Base-by-base conservation (phyloP, 2,797 vertebrate genomes). In the Sebastes hubbsi region DNA sequence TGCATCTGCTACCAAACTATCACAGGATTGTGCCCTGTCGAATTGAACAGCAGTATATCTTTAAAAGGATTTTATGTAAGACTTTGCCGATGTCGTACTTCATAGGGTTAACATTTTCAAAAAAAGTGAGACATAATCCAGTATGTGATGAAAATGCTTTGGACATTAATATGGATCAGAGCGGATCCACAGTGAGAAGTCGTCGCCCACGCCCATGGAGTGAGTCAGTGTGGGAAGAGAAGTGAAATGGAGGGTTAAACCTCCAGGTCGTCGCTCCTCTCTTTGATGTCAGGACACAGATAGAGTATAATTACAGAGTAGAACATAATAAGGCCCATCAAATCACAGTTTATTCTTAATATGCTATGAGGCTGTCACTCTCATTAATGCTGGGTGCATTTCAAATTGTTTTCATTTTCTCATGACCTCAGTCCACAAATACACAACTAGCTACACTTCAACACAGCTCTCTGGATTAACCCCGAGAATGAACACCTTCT, bases 91-190 rank as follows among this genome's bases (percentile, higher is more conserved):
- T 58, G 60, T 36, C n/a, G 61, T 14, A 38, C 75, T 89, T 83
- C 7, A 66, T 13, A 65, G 84, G 73, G 83, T 87, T 81, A 83
- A 77, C 24, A 6, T 54, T 75, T 62, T 76, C 77, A 34, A 78
- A n/a, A 86, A 75, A 80, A 83, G 42, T 62, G 71, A 82, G 55
- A 29, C 68, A 36, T 83, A 81, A 88, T 88, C 78, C 80, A 25
- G n/a, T 62, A 30, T 80, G 73, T 79, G 82, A 88, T 86, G 81
- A 89, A 90, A 91, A 87, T 63, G 80, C 81, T 81, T 80, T 80
- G 75, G 76, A 91, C 89, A 83, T 91, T 90, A 92, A 88, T 90
- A 86, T 87, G 86, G 89, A 91, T 91, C 87, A 84, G 67, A 76
- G 80, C 29, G 13, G 86, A 88, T 85, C 80, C 81, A 81, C 76